A percentile compares a stretch with the other conserved stretches of the same genome.
phyloP scores from a whole-genome alignment of 1,140 invertebrate species.

The Galleria mellonella region DNA sequence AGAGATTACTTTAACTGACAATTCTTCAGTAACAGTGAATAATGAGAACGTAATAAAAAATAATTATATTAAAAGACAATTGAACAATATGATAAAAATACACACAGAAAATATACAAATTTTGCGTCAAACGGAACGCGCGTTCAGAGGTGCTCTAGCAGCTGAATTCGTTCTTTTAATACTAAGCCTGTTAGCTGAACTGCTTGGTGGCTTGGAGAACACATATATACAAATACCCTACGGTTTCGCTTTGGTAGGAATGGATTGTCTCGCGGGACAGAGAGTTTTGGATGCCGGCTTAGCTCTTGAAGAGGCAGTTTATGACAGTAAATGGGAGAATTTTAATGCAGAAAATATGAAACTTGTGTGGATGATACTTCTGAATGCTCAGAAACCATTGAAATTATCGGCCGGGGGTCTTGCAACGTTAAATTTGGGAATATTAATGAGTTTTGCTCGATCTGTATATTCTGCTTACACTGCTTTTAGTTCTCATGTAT shows the following conservation, averaged over 20 bases:
- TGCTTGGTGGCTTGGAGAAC: constrained; percentile 43
- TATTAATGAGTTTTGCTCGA: not conserved
- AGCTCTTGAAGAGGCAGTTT: constrained; percentile 34
- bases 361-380: constrained; percentile 30
- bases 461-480: constrained; percentile 1
- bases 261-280: constrained; percentile 46
- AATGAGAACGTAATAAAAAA: constrained; percentile 15
- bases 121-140: constrained; percentile 22
- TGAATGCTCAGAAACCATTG: constrained; percentile 32
- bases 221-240: constrained; percentile 44
- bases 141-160: constrained; percentile 31
- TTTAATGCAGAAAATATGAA: constrained; percentile 34
- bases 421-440: not conserved
- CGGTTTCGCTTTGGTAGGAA: constrained; percentile 32
- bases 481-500: not conserved
- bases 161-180: constrained; percentile 35
- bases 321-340: constrained; percentile 45
- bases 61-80: constrained; percentile 21
- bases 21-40: constrained; percentile 2
- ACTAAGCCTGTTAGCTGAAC: constrained; percentile 28
- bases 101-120: constrained; percentile 29
- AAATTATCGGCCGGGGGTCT: not conserved
- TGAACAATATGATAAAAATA: constrained; percentile 22
- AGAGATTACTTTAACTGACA: not conserved
- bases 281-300: constrained; percentile 32